A percentile compares a stretch with the other conserved stretches of the same genome.
phyloP scores from a whole-genome alignment of 2,888 invertebrate genomes.

The Drosophila kokeensis region DNA sequence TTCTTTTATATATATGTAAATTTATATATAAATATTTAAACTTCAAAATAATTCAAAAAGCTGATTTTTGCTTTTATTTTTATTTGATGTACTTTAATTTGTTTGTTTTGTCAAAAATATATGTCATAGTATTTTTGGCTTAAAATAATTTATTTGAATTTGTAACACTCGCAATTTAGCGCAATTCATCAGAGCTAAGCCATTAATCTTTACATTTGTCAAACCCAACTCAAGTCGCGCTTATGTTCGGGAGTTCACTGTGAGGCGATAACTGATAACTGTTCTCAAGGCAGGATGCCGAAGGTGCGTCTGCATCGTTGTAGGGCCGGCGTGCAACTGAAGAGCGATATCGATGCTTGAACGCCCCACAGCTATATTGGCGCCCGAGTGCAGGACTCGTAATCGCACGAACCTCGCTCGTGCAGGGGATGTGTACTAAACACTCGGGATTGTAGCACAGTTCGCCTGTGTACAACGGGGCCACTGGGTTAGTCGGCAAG shows the following conservation, averaged over 20 bases:
- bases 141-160: not conserved
- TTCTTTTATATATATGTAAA: not conserved
- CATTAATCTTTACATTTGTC: constrained; percentile 31
- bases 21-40: not conserved
- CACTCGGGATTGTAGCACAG: constrained; percentile 49
- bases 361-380: constrained; percentile 8
- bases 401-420: constrained; percentile 3
- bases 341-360: constrained; percentile 10
- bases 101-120: not conserved
- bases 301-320: constrained; percentile 65
- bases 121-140: not conserved
- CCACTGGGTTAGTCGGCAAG: constrained; percentile 50
- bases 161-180: constrained; percentile 10
- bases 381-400: constrained; percentile 15
- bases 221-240: constrained; percentile 22
- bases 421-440: constrained; percentile 53
- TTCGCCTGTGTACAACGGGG: constrained; percentile 27
- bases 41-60: not conserved
- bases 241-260: constrained; percentile 21
- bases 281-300: constrained; percentile 22
- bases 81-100: not conserved
- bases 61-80: not conserved
- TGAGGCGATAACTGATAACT: constrained; percentile 26
- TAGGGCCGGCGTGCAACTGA: constrained; percentile 79
- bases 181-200: constrained; percentile 9